Evolutionary conservation across 2,888 invertebrate species (phyloP).

Genomic region (Thelaira solivaga): DNA sequence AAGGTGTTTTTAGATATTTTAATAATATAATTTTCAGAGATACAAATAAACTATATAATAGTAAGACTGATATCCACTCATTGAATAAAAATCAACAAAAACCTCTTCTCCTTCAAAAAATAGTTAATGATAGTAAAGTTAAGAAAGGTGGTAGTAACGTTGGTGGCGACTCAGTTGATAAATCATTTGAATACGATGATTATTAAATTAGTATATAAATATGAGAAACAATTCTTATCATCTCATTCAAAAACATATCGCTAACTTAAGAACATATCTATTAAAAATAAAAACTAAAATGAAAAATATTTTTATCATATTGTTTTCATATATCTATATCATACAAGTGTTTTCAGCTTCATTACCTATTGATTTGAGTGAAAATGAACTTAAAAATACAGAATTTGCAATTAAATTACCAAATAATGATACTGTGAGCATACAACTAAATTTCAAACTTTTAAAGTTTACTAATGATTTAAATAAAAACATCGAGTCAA

Average conservation of each 20-base stretch:
- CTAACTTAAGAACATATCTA: neutral
- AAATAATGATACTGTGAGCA: neutral
- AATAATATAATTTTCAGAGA: neutral
- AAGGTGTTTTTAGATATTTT: neutral
- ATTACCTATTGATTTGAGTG: too few relatives aligned
- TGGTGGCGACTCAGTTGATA: neutral
- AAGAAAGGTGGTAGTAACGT: neutral
- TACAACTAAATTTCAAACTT: neutral
- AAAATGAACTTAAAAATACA: neutral
- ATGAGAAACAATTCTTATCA: constrained; percentile 2
- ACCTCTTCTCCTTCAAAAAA: neutral
- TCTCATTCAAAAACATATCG: neutral
- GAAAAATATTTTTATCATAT: too few relatives aligned
- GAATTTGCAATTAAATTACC: too few relatives aligned
- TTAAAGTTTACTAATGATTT: neutral
- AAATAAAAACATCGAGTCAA: neutral
- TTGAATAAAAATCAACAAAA: too few relatives aligned
- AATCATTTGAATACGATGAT: neutral
- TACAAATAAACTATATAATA: neutral
- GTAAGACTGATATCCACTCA: constrained; percentile 1
- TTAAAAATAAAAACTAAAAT: too few relatives aligned
- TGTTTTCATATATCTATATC: too few relatives aligned
- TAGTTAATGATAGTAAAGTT: neutral
- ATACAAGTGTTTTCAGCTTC: too few relatives aligned
- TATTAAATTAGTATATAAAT: neutral